Conservation (phyloP, 2,113 vertebrate species). For the Danionella cerebrum region DNA sequence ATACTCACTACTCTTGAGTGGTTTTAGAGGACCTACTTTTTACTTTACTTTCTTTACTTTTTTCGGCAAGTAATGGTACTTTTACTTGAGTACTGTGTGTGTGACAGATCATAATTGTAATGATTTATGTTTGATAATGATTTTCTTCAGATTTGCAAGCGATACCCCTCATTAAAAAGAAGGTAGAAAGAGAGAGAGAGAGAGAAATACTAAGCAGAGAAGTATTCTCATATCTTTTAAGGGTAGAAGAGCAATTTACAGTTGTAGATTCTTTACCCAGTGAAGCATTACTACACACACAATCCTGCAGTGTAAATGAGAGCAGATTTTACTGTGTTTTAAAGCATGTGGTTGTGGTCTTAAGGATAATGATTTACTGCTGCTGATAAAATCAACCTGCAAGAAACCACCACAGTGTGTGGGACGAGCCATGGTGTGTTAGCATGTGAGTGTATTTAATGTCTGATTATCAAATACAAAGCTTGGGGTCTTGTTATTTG, state of each 20-base stretch:
- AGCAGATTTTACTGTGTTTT: constrained; percentile 34
- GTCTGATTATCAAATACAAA: background rate
- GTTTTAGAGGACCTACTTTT: no score
- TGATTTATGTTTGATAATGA: no score
- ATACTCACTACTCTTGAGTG: no score
- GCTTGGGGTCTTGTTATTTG: no score
- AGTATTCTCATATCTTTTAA: background rate
- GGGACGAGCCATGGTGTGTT: background rate
- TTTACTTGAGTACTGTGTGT: no score
- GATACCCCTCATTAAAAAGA: no score
- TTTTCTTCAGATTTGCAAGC: no score
- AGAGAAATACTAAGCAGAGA: background rate
- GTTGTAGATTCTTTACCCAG: constrained; percentile 36
- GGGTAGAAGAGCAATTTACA: constrained; percentile 28
- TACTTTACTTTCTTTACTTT: no score
- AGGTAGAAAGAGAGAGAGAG: background rate
- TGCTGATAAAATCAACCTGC: constrained; percentile 36
- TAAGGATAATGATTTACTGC: constrained; percentile 41
- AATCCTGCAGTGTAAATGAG: constrained; percentile 26
- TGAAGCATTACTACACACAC: constrained; percentile 28
- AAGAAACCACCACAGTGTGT: constrained; percentile 7
- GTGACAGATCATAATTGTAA: no score
- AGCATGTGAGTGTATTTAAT: background rate
- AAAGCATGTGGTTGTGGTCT: constrained; percentile 44
- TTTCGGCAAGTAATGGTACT: no score